Conservation (phyloP, 2,888 invertebrate species). For the Acleris emargana region DNA sequence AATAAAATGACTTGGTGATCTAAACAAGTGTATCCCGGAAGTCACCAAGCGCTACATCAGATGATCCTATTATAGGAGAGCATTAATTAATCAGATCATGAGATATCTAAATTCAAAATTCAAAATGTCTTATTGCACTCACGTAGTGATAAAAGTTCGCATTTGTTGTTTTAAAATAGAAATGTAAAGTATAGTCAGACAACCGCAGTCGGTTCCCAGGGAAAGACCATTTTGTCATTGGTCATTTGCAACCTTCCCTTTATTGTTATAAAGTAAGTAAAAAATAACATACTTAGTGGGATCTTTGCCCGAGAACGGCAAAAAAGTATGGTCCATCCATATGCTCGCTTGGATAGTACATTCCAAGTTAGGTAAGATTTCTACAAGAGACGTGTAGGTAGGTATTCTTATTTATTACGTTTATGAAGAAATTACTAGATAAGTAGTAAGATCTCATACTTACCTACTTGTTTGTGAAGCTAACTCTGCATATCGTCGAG, state of each 20-base stretch:
- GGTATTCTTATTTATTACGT: neutral
- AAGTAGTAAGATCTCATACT: too few relatives aligned
- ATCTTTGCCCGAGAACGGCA: neutral
- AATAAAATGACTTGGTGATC: constrained; percentile 35
- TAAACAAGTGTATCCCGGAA: constrained; percentile 39
- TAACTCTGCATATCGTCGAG: neutral
- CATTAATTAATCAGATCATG: too few relatives aligned
- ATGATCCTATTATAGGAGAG: too few relatives aligned
- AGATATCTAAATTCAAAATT: too few relatives aligned
- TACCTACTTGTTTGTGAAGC: neutral
- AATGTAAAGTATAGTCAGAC: too few relatives aligned
- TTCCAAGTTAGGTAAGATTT: neutral
- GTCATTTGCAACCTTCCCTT: too few relatives aligned
- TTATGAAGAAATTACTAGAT: neutral
- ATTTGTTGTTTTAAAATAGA: too few relatives aligned
- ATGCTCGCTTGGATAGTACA: neutral
- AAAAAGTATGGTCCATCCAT: neutral
- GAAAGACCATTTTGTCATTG: too few relatives aligned
- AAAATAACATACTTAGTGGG: neutral
- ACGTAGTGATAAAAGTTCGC: too few relatives aligned
- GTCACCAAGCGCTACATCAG: neutral
- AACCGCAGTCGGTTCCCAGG: too few relatives aligned
- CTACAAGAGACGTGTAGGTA: neutral
- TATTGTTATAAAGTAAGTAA: neutral
- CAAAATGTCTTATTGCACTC: too few relatives aligned